These are phyloP conservation scores for Tribolium madens DNA, from an alignment of 1,140 invertebrate genomes.

Conservation along the genomic window DNA sequence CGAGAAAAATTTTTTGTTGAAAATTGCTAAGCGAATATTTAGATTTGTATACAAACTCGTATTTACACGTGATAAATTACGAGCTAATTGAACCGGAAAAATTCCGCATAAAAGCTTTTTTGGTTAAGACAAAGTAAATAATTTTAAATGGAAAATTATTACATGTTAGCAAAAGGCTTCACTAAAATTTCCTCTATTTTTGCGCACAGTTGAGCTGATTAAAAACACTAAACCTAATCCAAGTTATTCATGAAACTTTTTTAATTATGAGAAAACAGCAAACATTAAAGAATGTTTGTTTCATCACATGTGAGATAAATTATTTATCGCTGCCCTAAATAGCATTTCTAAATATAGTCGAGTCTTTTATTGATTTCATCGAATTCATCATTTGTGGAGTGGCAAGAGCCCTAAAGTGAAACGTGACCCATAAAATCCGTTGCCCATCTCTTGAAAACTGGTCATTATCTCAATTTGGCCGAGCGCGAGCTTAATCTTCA, in stretches of 20 bases:
- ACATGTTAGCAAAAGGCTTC: not conserved
- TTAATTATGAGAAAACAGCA: not conserved
- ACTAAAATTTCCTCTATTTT: conserved; percentile 1
- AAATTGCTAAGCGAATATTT: not conserved
- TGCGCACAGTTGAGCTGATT: not conserved
- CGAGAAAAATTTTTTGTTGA: too few relatives aligned
- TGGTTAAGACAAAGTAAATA: conserved; percentile 12
- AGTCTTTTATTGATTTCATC: not conserved
- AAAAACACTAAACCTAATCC: conserved; percentile 2
- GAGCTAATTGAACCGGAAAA: conserved; percentile 10
- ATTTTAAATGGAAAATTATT: conserved; percentile 22
- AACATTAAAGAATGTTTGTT: not conserved
- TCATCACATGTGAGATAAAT: not conserved
- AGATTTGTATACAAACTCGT: not conserved
- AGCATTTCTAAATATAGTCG: conserved; percentile 18
- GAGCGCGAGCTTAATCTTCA: conserved; percentile 23
- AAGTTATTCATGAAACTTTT: conserved; percentile 6
- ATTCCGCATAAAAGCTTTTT: conserved; percentile 22
- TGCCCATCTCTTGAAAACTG: conserved; percentile 27
- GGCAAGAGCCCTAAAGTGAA: not conserved
- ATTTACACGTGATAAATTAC: conserved; percentile 21
- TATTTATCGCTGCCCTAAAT: conserved; percentile 4
- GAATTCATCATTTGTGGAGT: conserved; percentile 14
- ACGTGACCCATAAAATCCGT: conserved; percentile 25
- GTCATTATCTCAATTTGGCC: conserved; percentile 19